These are phyloP conservation scores for Scomberomorus guttatus DNA, from an alignment of 2,797 vertebrate genomes.

Conservation along the genomic window DNA sequence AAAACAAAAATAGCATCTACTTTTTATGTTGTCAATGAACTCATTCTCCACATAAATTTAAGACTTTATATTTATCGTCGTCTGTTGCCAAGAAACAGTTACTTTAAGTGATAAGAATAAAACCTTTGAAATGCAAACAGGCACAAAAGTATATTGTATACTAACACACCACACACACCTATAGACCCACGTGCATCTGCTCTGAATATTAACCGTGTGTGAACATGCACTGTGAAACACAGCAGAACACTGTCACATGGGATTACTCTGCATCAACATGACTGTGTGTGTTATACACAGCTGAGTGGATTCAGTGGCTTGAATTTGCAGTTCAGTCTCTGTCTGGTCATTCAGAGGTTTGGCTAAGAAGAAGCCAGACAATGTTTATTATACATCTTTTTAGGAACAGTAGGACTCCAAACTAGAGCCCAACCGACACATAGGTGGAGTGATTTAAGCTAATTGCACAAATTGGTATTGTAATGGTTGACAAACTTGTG, in stretches of 20 bases:
- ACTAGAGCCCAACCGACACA: too few species aligned
- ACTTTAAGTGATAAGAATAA: neutral
- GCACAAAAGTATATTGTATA: neutral
- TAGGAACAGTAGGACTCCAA: neutral
- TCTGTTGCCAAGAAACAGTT: neutral
- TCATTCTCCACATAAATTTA: neutral
- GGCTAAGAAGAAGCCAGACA: neutral
- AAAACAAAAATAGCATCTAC: neutral
- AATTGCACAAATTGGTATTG: too few species aligned
- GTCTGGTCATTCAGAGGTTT: neutral
- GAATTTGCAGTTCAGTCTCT: constrained; percentile 1
- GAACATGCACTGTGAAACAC: constrained; percentile 6
- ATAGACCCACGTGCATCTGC: neutral
- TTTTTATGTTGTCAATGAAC: neutral
- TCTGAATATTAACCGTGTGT: neutral
- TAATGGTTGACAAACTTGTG: too few species aligned
- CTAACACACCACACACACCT: neutral
- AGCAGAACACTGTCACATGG: constrained; percentile 17
- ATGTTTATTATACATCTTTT: neutral
- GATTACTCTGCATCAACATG: neutral
- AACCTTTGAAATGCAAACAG: neutral
- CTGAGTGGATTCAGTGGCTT: constrained; percentile 1
- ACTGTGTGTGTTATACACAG: neutral
- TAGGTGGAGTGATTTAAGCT: too few species aligned
- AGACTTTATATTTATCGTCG: too few species aligned